Evolutionary conservation across 2,113 vertebrate genomes (phyloP), one percentile per base, ranked within the genome.

Genomic region (Perognathus longimembris): DNA sequence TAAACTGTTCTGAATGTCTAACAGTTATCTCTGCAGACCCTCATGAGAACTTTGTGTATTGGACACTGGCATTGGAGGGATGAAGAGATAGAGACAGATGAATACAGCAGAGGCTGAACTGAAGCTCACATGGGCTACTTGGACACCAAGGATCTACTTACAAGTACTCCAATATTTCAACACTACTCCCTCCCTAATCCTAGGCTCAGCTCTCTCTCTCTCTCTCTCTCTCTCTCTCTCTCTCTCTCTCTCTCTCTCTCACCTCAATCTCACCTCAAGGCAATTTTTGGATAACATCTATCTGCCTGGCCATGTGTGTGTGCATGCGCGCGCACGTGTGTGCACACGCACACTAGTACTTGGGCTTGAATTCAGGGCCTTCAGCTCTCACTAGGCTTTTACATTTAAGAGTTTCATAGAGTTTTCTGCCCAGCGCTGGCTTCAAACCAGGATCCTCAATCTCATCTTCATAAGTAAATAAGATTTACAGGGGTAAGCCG

Each of bases 21-120:
- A 1, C 18, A 42, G 30, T 61, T 40, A 5, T 79, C 38, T 36
- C 24, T 50, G n/a, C 38, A 14, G 74, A 36, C 32, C 80, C 18
- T 59, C 32, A 7, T 5, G 5, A 0, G 15, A 22, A 24, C 7
- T 28, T 0, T 20, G 8, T 26, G 30, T 63, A 11, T 15, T 28
- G 2, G n/a, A 61, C 1, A 26, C 70, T n/a, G 28, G 38, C 32
- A 3, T 66, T 24, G 63, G 11, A 59, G 7, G 15, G 24, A 5
- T 9, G n/a, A 77, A 50, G 28, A 24, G 14, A 21, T 6, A 1
- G 15, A 45, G 61, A 9, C 24, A 54, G 26, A 18, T n/a, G 4
- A 61, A 59, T 22, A 10, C 5, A 12, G 38, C 24, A 79, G 17
- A 57, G 85, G 30, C 20, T 66, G 50, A 38, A 66, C 2, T 36